These are phyloP conservation scores for Drosophila baimaii DNA, from an alignment of 1,140 invertebrate species.

Conservation along the genomic window DNA sequence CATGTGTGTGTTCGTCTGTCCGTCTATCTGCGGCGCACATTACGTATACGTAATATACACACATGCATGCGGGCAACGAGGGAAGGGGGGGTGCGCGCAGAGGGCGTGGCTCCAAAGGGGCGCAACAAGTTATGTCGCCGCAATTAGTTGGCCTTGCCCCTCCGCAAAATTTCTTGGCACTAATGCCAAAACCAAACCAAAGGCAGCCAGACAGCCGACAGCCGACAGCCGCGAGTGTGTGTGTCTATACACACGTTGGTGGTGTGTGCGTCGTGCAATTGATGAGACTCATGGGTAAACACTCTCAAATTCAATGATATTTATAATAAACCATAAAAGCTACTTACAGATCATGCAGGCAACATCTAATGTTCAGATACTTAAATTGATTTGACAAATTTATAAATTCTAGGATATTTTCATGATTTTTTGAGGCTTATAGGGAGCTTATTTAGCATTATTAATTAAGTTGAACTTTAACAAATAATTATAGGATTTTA, in stretches of 20 bases:
- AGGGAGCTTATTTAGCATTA: neutral
- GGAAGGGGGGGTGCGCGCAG: conserved; percentile 1
- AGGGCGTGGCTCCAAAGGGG: conserved; percentile 45
- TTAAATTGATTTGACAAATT: neutral
- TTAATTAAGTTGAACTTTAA: neutral
- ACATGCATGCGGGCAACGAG: conserved; percentile 22
- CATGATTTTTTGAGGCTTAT: neutral
- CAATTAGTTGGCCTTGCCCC: conserved; percentile 75
- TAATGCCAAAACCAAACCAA: conserved; percentile 77
- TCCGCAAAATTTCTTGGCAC: conserved; percentile 77
- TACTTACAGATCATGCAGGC: conserved; percentile 17
- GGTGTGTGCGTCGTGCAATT: conserved; percentile 61
- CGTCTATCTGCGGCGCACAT: conserved; percentile 44
- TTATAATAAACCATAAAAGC: conserved; percentile 50
- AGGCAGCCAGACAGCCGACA: conserved; percentile 58
- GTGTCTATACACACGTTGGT: conserved; percentile 13
- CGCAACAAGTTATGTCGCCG: conserved; percentile 80
- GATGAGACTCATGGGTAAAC: conserved; percentile 45
- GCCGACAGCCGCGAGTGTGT: conserved; percentile 19
- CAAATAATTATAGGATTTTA: neutral
- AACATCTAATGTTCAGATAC: conserved; percentile 4
- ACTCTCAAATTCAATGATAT: conserved; percentile 61
- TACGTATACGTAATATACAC: conserved; percentile 22
- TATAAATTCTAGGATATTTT: neutral
- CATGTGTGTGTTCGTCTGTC: conserved; percentile 44